These are phyloP conservation scores for Eumaeus atala DNA, from an alignment of 1,140 invertebrate species.

Conservation along the genomic window DNA sequence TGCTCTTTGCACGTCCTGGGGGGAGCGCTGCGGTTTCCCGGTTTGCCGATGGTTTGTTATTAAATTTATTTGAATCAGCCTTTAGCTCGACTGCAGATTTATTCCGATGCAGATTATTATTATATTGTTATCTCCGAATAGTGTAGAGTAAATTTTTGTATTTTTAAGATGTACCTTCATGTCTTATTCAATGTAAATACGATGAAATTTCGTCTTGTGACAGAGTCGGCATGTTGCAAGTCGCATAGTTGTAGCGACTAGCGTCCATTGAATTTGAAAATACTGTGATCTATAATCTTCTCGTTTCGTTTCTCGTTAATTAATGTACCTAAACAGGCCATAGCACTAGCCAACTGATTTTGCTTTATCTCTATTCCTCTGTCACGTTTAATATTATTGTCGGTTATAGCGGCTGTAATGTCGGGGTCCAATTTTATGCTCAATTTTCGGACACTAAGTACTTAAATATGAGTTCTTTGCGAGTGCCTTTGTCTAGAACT, in stretches of 20 bases:
- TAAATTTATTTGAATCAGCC: neutral
- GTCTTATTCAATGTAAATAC: conserved; percentile 23
- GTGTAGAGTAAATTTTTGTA: conserved; percentile 23
- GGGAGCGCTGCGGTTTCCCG: neutral
- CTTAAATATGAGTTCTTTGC: conserved; percentile 14
- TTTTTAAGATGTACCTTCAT: conserved; percentile 23
- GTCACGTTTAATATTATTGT: conserved; percentile 10
- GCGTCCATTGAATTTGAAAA: conserved; percentile 16
- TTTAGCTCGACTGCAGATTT: neutral
- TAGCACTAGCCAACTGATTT: conserved; percentile 12
- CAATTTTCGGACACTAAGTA: conserved; percentile 15
- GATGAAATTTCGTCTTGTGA: conserved; percentile 20
- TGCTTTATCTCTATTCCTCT: conserved; percentile 13
- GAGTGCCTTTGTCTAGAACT: conserved; percentile 7
- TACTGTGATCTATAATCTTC: conserved; percentile 6
- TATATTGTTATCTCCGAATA: conserved; percentile 23
- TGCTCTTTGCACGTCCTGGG: too few relatives aligned
- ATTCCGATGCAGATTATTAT: neutral
- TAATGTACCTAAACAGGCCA: conserved; percentile 9
- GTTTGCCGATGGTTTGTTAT: too few relatives aligned
- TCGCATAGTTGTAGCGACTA: conserved; percentile 16
- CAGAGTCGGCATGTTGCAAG: conserved; percentile 18
- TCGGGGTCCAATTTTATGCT: conserved; percentile 13
- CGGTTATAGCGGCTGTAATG: conserved; percentile 14
- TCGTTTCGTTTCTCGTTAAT: neutral